Evolutionary conservation across 2,113 vertebrate genomes (phyloP).

Genomic region (Lonchura striata): DNA sequence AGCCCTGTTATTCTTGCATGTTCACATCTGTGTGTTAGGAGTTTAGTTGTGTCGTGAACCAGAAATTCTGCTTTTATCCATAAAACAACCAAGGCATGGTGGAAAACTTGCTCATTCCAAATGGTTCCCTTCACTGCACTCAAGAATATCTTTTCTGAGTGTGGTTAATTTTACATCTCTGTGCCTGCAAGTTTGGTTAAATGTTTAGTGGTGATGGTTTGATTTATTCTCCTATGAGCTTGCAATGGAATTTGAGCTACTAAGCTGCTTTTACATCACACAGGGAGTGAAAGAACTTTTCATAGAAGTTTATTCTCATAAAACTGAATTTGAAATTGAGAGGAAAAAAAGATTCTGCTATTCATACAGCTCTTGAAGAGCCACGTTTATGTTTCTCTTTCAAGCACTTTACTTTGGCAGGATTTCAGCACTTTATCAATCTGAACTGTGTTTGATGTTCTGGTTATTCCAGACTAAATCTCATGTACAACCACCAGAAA

Average conservation of each 20-base stretch:
- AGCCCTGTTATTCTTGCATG: not conserved
- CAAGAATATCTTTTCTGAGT: not conserved
- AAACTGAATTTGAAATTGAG: not conserved
- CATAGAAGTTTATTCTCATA: not conserved
- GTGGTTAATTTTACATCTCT: not conserved
- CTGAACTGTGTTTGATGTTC: not conserved
- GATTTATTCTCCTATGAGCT: not conserved
- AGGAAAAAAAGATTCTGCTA: not conserved
- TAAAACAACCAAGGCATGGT: not conserved
- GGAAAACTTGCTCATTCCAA: not conserved
- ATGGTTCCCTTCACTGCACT: not conserved
- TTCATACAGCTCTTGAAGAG: not conserved
- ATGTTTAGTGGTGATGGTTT: not conserved
- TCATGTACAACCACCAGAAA: not conserved
- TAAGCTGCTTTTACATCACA: not conserved
- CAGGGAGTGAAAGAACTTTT: not conserved
- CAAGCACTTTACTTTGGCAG: not conserved
- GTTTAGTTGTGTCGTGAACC: not conserved
- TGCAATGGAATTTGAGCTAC: not conserved
- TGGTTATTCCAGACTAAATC: not conserved
- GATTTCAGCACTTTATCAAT: not conserved
- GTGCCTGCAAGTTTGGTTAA: not conserved
- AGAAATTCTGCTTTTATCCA: not conserved
- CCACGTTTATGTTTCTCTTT: not conserved
- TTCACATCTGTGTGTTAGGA: fast-evolving